phyloP scores from a whole-genome alignment of 2,113 vertebrate genomes.

The Catharus minimus region DNA sequence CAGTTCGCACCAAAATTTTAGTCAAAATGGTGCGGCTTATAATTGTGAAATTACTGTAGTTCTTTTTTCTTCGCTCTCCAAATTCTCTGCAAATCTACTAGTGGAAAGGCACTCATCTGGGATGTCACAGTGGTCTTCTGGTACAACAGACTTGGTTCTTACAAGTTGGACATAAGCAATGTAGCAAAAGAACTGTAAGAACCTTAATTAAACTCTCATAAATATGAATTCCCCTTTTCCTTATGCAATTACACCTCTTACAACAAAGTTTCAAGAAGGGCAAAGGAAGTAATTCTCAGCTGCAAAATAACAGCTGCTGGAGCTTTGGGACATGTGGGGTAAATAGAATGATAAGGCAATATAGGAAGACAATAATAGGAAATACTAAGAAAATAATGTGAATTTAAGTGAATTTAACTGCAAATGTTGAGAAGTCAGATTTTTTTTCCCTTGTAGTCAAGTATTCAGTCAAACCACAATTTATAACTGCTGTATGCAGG shows the following conservation, averaged over 20 bases:
- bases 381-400: background rate
- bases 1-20: too few species aligned
- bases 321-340: background rate
- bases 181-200: fast-evolving
- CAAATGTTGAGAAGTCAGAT: background rate
- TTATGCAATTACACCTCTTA: background rate
- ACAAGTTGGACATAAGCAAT: fast-evolving
- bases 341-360: background rate
- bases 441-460: background rate
- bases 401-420: background rate
- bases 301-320: background rate
- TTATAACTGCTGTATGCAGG: background rate
- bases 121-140: background rate
- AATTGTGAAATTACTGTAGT: too few species aligned
- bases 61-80: background rate
- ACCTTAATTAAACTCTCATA: background rate
- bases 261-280: background rate
- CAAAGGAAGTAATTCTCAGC: background rate
- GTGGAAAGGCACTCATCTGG: background rate
- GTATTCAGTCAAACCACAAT: background rate
- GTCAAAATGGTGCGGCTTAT: too few species aligned
- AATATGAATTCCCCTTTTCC: background rate
- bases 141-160: background rate
- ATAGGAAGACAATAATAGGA: fast-evolving
- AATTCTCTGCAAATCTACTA: background rate